Conservation (phyloP, 1,140 invertebrate genomes). For the Schlechtendalia chinensis region DNA sequence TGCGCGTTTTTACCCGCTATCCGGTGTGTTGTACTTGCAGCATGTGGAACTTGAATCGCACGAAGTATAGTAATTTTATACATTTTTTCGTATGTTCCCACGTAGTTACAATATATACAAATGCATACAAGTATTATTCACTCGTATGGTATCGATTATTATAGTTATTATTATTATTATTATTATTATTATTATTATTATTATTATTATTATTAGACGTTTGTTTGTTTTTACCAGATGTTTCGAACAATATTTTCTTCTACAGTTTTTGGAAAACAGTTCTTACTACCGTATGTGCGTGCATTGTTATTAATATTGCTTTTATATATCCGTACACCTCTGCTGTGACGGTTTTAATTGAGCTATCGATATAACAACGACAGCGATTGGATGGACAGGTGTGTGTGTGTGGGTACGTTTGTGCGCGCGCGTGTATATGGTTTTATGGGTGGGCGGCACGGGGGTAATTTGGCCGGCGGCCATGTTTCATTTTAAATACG, state of each 20-base stretch:
- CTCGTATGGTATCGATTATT: not conserved
- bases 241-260: not conserved
- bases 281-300: not conserved
- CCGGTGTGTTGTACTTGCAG: constrained; percentile 8
- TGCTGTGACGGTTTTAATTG: constrained; percentile 35
- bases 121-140: too few species aligned
- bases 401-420: not conserved
- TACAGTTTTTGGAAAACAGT: not conserved
- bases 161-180: not conserved
- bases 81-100: not conserved
- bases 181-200: not conserved
- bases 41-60: constrained; percentile 3
- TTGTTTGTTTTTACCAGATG: not conserved
- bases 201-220: not conserved
- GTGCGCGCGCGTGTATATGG: not conserved
- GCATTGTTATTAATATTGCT: not conserved
- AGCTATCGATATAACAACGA: constrained; percentile 39
- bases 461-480: constrained; percentile 49
- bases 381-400: constrained; percentile 42
- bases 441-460: not conserved
- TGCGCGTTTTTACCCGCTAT: not conserved
- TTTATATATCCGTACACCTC: not conserved
- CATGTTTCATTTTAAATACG: constrained; percentile 51
- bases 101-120: not conserved
- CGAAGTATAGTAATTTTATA: not conserved